phyloP scores from a whole-genome alignment of 2,113 vertebrate species.

The Poeciliopsis turrubarensis region DNA sequence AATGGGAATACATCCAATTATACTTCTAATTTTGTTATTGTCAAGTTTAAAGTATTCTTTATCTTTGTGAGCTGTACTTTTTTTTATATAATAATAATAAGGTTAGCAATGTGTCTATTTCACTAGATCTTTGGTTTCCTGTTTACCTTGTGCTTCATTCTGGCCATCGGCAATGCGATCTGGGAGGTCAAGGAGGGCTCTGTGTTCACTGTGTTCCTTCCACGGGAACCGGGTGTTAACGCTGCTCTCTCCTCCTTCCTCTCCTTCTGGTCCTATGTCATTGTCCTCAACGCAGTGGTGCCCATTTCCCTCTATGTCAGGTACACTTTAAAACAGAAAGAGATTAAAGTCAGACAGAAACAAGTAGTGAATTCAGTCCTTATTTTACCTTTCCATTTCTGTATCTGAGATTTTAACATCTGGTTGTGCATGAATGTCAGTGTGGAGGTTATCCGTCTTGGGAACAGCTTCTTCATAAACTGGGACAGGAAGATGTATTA shows the following conservation, averaged over 20 bases:
- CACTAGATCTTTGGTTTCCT: constrained; percentile 90
- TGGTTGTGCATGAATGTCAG: constrained; percentile 59
- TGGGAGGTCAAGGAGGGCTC: constrained; percentile 87
- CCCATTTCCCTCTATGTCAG: constrained; percentile 98
- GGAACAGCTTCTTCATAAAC: constrained; percentile 94
- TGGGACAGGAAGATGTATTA: constrained; percentile 98
- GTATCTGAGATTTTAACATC: background rate
- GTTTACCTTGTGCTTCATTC: constrained; percentile 84
- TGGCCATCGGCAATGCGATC: constrained; percentile 88
- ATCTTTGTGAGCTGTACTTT: background rate
- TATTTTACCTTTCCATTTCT: background rate
- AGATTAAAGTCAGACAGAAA: background rate
- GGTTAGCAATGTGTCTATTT: background rate
- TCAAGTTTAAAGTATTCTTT: background rate
- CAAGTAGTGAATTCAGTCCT: background rate
- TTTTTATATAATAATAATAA: background rate
- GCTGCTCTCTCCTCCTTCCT: constrained; percentile 83
- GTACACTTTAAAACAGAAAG: constrained; percentile 48
- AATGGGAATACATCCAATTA: background rate
- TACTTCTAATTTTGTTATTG: too few species aligned
- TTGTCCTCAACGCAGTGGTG: constrained; percentile 95
- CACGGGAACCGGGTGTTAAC: constrained; percentile 76
- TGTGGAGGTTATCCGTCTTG: constrained; percentile 94
- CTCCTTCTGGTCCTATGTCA: constrained; percentile 95
- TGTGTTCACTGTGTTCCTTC: constrained; percentile 86